Evolutionary conservation across 2,113 vertebrate genomes (phyloP).

Genomic region (Psophia crepitans): DNA sequence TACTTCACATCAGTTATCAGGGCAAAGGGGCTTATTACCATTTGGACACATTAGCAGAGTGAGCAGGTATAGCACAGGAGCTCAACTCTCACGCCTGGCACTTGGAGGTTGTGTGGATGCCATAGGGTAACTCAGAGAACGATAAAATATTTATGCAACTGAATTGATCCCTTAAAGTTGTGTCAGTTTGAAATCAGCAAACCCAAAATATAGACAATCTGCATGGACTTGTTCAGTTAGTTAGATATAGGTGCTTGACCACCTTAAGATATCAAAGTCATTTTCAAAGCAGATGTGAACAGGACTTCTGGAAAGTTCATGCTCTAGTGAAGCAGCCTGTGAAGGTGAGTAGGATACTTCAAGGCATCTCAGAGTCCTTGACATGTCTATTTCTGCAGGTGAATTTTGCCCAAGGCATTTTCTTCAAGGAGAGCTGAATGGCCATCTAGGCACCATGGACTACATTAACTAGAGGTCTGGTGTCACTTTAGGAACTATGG

Average conservation of each 20-base stretch:
- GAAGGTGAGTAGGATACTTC: background rate
- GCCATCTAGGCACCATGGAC: background rate
- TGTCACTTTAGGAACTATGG: background rate
- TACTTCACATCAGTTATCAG: background rate
- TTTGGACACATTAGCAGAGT: background rate
- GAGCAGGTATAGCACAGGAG: background rate
- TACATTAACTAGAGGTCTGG: background rate
- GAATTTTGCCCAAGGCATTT: background rate
- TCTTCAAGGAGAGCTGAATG: background rate
- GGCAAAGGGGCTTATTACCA: background rate
- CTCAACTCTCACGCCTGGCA: fast-evolving
- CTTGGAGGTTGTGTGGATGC: background rate
- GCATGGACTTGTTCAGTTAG: background rate
- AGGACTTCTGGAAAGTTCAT: background rate
- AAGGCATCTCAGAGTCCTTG: background rate
- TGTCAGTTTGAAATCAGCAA: background rate
- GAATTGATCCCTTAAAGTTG: background rate
- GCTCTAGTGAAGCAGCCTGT: background rate
- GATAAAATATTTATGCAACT: background rate
- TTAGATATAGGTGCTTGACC: background rate
- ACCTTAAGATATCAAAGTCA: background rate
- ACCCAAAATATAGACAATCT: background rate
- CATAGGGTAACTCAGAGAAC: background rate
- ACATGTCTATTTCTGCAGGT: background rate
- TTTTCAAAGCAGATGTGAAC: background rate